phyloP scores from a whole-genome alignment of 2,797 vertebrate species.

The Channallabes apus region DNA sequence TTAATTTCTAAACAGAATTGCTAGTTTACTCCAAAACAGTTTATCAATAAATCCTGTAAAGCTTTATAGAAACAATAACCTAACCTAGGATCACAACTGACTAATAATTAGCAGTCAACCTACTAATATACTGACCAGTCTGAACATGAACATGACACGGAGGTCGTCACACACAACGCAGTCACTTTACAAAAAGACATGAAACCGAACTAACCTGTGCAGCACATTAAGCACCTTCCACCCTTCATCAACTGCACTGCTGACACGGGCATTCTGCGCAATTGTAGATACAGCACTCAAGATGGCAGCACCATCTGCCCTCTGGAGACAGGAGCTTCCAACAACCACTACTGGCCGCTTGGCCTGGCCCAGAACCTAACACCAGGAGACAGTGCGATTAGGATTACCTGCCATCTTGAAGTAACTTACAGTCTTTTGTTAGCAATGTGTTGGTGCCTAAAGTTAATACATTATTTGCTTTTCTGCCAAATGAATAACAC shows the following conservation, averaged over 20 bases:
- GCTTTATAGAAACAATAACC: not conserved
- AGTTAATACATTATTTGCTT: not conserved
- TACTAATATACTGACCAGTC: not conserved
- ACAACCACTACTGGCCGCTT: constrained; percentile 89
- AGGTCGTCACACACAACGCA: not conserved
- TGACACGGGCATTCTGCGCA: constrained; percentile 83
- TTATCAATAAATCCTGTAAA: not conserved
- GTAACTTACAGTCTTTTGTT: not conserved
- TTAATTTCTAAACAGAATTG: not conserved
- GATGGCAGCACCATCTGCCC: constrained; percentile 87
- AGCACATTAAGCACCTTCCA: constrained; percentile 95
- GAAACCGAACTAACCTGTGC: constrained; percentile 68
- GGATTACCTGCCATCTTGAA: not conserved
- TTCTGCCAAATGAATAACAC: not conserved
- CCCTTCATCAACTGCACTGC: constrained; percentile 78
- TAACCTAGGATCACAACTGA: not conserved
- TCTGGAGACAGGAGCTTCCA: constrained; percentile 89
- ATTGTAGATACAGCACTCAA: constrained; percentile 82
- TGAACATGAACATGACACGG: not conserved
- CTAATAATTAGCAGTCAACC: not conserved
- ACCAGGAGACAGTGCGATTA: not conserved
- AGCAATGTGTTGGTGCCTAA: not conserved
- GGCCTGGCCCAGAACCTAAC: constrained; percentile 81
- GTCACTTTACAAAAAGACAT: not conserved
- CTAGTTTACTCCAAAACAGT: too few relatives aligned